Evolutionary conservation across 2,797 vertebrate genomes (phyloP), one percentile per base, ranked within the genome.

Genomic region (Yasuhikotakia modesta): DNA sequence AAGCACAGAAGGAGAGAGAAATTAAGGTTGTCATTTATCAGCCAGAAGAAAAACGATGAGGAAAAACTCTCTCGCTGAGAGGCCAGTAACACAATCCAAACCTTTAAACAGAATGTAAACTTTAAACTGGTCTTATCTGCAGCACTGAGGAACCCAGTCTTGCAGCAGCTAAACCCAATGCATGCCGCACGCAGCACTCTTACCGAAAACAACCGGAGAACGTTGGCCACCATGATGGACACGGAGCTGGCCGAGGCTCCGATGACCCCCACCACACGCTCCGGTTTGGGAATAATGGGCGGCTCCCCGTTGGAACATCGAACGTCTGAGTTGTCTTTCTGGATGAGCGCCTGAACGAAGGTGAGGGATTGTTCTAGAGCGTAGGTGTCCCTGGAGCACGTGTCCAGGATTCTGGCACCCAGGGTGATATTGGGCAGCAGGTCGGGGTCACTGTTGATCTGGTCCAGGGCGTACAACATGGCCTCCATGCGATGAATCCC

Each of bases 191-290:
- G 12, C 43, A n/a, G 32, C 17, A 39, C 73, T 80, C 91, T 92
- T 79, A 97, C 96, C 80, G 94, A 86, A 61, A 97, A 98, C 46
- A 97, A 85, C 65, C 96, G 83, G 75, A 98, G 90, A 21, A 98
- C 95, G 0, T 98, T 98, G 87, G 96, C 96, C 78, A 98, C 96
- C 96, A 98, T 97, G 91, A 98, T 97, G 89, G 96, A 98, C 70
- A 98, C 96, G 0, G 96, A 96, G 81, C 96, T 97, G 79, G 95
- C 95, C 0, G 96, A 96, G 0, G 96, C 96, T 0, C 96, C 96
- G 21, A 97, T 96, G 16, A 97, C 96, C 0, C 95, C 96, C 0
- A 96, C 93, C 61, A 97, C 92, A 4, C 94, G 88, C 58, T 96
- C 96, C 0, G 96, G 96, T 48, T 94, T 94, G 22, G 93, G 87